phyloP scores from a whole-genome alignment of 23 tunicate species.

The Halocynthia aurantium region DNA sequence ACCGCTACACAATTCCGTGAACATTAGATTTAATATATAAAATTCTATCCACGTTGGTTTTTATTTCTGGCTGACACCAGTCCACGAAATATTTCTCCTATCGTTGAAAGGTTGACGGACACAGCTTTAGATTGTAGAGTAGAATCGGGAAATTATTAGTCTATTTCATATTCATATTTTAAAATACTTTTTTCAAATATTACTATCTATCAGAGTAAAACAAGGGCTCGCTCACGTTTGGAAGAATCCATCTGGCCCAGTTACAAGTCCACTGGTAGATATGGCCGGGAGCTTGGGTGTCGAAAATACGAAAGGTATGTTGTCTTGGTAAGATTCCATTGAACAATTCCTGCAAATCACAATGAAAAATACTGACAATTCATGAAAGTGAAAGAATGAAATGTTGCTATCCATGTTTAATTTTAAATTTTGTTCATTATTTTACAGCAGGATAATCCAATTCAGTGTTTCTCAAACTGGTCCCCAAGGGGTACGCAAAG shows the following conservation, averaged over 20 bases:
- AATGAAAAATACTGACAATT: background rate
- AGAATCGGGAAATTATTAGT: too few relatives aligned
- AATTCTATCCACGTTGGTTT: background rate
- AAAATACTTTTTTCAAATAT: background rate
- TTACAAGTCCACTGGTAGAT: slow-evolving; percentile 10
- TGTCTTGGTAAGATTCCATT: slow-evolving; percentile 74
- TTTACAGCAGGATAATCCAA: background rate
- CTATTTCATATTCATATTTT: background rate
- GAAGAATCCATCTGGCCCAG: slow-evolving; percentile 11
- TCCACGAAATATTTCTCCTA: background rate
- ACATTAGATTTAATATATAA: background rate
- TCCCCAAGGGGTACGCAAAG: too few relatives aligned
- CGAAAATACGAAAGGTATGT: slow-evolving; percentile 38
- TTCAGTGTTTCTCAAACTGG: too few relatives aligned
- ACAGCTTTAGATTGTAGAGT: too few relatives aligned
- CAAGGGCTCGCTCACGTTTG: background rate
- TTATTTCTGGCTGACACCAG: background rate
- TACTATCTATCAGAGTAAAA: background rate
- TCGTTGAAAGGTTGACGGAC: too few relatives aligned
- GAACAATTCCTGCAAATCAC: background rate
- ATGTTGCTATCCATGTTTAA: too few relatives aligned
- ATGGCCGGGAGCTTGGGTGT: slow-evolving; percentile 56
- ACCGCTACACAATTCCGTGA: background rate
- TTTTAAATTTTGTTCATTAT: too few relatives aligned
- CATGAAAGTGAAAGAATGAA: too few relatives aligned